Percentiles rank a stretch among this genome's conserved stretches.
Conservation (phyloP, 2,797 vertebrate genomes). For the Dromococcyx pavoninus region DNA sequence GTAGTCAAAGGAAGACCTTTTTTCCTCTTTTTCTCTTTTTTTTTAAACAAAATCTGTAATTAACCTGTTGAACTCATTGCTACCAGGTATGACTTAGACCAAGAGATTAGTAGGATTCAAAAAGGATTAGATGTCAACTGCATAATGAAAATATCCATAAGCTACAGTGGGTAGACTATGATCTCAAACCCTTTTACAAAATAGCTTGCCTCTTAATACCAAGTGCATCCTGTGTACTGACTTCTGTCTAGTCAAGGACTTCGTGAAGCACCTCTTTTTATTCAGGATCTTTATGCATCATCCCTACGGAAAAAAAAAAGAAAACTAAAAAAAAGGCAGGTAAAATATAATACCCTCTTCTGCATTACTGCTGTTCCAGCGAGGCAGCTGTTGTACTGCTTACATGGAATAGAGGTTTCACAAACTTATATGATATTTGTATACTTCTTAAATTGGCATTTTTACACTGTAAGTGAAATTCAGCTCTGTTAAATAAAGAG, state of each 20-base stretch:
- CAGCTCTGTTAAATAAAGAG: background rate
- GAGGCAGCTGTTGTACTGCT: background rate
- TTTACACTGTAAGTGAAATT: background rate
- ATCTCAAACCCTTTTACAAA: background rate
- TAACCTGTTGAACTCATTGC: background rate
- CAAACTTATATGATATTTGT: background rate
- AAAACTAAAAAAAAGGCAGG: background rate
- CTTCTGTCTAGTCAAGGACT: background rate
- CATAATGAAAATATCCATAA: conserved; percentile 1
- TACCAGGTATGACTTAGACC: background rate
- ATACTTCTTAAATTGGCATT: background rate
- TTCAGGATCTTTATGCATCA: background rate
- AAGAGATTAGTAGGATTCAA: conserved; percentile 12
- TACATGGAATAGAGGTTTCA: background rate
- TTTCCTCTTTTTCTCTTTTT: background rate
- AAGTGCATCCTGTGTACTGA: background rate
- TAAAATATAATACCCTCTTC: background rate
- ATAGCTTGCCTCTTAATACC: background rate
- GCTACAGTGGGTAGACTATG: background rate
- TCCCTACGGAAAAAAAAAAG: background rate
- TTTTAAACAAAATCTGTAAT: background rate
- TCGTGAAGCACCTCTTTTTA: background rate
- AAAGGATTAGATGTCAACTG: background rate
- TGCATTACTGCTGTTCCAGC: background rate
- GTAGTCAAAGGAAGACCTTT: background rate